Evolutionary conservation across 2,797 vertebrate species (phyloP), one percentile per base, ranked within the genome.

Genomic region (Darevskia mixta): DNA sequence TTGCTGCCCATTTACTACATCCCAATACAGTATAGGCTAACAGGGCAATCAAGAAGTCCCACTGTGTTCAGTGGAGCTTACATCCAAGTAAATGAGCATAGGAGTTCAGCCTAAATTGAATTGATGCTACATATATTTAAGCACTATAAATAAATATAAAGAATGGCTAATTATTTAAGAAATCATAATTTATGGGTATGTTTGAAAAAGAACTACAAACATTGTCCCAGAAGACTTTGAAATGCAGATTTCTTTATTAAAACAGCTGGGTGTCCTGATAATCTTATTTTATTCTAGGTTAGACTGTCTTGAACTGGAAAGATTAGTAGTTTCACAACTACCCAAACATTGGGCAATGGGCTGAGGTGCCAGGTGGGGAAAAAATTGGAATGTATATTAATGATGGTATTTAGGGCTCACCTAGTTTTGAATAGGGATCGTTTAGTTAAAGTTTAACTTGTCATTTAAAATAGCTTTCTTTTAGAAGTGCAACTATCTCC

Each of bases 311-410:
- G 81, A 58, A 75, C 82, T 84, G 9, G 8, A 35, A 73, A 23
- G 18, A 5, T 81, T 6, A 43, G 3, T 80, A 8, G 11, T 78
- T 89, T 67, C 83, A 82, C 67, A 80, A 83, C 69, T 73, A 11
- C 58, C 32, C 69, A 90, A 84, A 80, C 43, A 73, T 87, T 85
- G 43, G 29, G 61, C 43, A 80, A 84, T 18, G 20, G 32, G 29
- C 61, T 15, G 8, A 77, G 27, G 13, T 86, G 88, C 45, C 20
- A 43, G 10, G 23, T 58, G 32, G 43, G 0, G 32, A 79, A 69
- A 13, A 29, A 49, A 66, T 43, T 78, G 27, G 81, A 73, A 75
- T 27, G 79, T 29, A 27, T 20, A 23, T 83, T 18, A 82, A 27
- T 69, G 58, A 73, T 83, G 32, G 27, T 72, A 66, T 23, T 25